A percentile compares a stretch with the other conserved stretches of the same genome.
phyloP scores from a whole-genome alignment of 2,797 vertebrate species.

The Halcyon leucocephala region DNA sequence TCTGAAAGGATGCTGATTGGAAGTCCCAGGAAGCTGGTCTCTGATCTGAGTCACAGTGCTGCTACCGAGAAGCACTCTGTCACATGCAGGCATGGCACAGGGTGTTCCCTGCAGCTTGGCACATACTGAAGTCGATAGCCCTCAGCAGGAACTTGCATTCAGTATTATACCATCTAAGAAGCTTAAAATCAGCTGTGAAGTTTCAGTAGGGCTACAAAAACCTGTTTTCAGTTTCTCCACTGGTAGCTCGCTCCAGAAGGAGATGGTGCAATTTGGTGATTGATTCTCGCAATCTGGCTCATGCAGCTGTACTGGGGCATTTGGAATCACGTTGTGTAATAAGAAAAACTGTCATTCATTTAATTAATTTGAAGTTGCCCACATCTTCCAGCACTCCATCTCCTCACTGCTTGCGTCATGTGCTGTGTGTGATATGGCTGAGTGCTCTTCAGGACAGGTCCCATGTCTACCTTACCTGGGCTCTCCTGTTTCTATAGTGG shows the following conservation, averaged over 20 bases:
- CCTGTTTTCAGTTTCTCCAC: neutral
- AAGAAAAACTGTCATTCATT: neutral
- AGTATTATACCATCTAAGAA: neutral
- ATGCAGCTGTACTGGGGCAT: neutral
- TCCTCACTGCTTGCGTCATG: neutral
- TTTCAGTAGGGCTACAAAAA: neutral
- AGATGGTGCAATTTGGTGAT: neutral
- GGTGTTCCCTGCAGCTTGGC: conserved; percentile 29
- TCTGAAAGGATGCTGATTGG: neutral
- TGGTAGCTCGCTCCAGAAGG: neutral
- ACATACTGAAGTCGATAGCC: neutral
- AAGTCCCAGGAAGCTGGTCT: neutral
- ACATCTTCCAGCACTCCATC: neutral
- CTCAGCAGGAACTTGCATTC: conserved; percentile 39
- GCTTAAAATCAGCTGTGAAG: conserved; percentile 45
- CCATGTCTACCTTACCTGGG: neutral
- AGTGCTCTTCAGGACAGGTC: neutral
- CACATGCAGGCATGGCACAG: neutral
- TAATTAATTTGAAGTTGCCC: neutral
- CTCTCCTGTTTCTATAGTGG: neutral
- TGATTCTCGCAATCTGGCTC: neutral
- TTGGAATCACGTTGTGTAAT: neutral
- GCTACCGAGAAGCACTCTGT: neutral
- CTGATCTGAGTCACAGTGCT: conserved; percentile 5
- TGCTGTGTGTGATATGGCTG: neutral